A percentile compares a stretch with the other conserved stretches of the same genome.
phyloP scores from a whole-genome alignment of 2,113 vertebrate species.

The Anser brachyrhynchus region DNA sequence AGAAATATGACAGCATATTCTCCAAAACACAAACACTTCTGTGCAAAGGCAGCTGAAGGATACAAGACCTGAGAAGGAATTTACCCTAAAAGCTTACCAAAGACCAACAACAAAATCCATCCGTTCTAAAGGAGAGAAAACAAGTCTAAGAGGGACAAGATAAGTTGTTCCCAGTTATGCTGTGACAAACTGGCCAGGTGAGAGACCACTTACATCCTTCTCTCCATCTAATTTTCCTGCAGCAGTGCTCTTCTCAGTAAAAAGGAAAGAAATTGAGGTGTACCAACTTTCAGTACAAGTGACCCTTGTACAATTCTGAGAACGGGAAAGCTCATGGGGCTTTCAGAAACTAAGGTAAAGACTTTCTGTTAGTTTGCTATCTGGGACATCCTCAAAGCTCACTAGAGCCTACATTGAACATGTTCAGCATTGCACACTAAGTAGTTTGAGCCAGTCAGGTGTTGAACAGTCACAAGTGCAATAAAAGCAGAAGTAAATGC shows the following conservation, averaged over 20 bases:
- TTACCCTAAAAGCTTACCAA: background rate
- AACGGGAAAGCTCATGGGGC: conserved; percentile 15
- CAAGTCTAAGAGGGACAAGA: conserved; percentile 13
- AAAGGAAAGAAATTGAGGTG: conserved; percentile 28
- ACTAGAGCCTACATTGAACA: background rate
- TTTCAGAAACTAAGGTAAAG: conserved; percentile 69
- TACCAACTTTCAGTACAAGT: conserved; percentile 30
- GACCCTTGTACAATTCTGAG: background rate
- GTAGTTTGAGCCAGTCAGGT: background rate
- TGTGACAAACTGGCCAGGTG: background rate
- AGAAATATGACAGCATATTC: background rate
- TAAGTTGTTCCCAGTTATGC: conserved; percentile 18
- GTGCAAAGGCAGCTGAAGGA: background rate
- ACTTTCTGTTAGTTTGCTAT: conserved; percentile 24
- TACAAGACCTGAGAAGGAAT: background rate
- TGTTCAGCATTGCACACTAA: background rate
- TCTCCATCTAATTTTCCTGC: background rate
- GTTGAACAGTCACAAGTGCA: background rate
- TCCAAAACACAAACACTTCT: conserved; percentile 4
- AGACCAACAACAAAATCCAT: background rate
- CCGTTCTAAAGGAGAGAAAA: conserved; percentile 20
- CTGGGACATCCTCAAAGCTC: conserved; percentile 11
- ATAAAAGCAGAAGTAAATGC: background rate
- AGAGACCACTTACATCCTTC: conserved; percentile 17
- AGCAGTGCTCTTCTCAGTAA: conserved; percentile 26